phyloP scores from a whole-genome alignment of 2,113 vertebrate species.

The Ivindomyrus marchei region DNA sequence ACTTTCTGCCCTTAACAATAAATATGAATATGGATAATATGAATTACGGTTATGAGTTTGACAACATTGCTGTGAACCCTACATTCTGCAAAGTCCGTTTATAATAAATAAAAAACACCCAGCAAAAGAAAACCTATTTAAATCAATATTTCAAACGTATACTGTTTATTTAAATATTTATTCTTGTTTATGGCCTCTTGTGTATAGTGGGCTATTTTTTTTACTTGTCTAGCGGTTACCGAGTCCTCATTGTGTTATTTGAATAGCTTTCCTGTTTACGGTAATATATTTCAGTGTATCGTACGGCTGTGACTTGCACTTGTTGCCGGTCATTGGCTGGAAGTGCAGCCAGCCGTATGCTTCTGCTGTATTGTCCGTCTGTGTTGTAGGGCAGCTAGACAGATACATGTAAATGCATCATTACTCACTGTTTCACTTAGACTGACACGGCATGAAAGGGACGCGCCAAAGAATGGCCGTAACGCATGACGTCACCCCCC shows the following conservation, averaged over 20 bases:
- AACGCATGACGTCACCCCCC: background rate
- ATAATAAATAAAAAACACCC: background rate
- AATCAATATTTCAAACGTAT: background rate
- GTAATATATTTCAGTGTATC: background rate
- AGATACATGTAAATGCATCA: background rate
- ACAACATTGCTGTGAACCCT: background rate
- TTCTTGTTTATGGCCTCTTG: background rate
- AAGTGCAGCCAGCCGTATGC: background rate
- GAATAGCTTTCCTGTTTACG: background rate
- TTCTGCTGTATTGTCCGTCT: background rate
- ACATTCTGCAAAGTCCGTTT: background rate
- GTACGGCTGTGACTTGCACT: background rate
- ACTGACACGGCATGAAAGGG: background rate
- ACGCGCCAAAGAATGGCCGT: background rate
- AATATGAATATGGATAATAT: background rate
- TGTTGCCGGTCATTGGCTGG: background rate
- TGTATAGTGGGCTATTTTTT: background rate
- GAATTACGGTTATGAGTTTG: background rate
- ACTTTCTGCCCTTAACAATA: background rate
- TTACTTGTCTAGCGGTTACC: background rate
- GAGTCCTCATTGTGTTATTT: background rate
- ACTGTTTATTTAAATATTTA: background rate
- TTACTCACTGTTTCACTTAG: background rate
- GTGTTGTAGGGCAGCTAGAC: background rate
- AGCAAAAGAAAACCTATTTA: background rate